A percentile compares a stretch with the other conserved stretches of the same genome.
phyloP scores from a whole-genome alignment of 2,113 vertebrate genomes.

The Noturus placidus region DNA sequence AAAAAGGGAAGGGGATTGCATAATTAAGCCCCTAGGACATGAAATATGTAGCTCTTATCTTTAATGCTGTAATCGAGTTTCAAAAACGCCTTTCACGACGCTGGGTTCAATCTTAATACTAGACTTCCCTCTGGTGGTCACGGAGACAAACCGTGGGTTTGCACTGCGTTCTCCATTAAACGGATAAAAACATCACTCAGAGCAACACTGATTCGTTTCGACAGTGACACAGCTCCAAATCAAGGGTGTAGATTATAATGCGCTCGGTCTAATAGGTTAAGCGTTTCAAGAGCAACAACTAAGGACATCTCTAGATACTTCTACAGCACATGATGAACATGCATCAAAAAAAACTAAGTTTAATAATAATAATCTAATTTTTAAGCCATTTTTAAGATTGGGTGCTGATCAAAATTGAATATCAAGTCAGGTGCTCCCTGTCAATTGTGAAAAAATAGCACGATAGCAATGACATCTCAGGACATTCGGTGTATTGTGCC shows the following conservation, averaged over 20 bases:
- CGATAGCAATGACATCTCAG: no score
- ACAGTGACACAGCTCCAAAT: neutral
- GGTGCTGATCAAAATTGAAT: no score
- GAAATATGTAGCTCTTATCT: neutral
- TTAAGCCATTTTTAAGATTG: neutral
- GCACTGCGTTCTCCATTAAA: neutral
- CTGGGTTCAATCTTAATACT: neutral
- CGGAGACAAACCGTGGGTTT: neutral
- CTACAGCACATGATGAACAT: no score
- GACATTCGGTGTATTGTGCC: no score
- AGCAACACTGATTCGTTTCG: neutral
- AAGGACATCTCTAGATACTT: no score
- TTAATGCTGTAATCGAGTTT: neutral
- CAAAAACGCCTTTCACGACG: neutral
- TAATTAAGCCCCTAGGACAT: neutral
- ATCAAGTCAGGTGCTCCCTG: no score
- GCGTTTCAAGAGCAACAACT: no score
- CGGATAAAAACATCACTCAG: neutral
- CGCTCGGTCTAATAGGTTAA: no score
- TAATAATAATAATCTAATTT: no score
- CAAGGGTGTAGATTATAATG: neutral
- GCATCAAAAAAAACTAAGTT: neutral
- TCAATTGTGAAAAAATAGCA: no score
- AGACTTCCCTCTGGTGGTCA: slow-evolving; percentile 50
- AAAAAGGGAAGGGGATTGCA: neutral